Conservation (phyloP, 2,113 vertebrate genomes). For the Mus pahari region DNA sequence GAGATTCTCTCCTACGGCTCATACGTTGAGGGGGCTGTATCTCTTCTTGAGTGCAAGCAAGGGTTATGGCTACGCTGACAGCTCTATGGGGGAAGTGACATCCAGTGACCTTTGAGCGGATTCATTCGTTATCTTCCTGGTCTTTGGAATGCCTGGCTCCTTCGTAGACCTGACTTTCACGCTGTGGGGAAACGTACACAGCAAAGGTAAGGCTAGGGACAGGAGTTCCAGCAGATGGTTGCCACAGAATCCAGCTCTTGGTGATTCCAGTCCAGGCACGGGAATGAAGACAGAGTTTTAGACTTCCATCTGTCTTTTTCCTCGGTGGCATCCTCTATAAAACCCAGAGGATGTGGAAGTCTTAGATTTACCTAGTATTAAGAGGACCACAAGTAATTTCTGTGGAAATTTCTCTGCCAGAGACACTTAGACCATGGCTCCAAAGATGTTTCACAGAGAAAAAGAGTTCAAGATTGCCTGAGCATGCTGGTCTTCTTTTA, state of each 20-base stretch:
- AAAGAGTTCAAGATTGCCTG: background rate
- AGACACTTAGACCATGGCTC: background rate
- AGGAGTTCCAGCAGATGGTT: background rate
- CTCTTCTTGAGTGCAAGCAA: background rate
- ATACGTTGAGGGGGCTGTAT: too few relatives aligned
- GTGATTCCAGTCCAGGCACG: background rate
- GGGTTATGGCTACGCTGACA: background rate
- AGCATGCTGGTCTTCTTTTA: background rate
- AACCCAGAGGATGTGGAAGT: background rate
- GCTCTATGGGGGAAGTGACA: background rate
- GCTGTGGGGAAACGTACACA: background rate
- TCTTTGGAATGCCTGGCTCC: background rate
- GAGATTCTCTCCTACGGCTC: background rate
- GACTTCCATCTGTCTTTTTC: background rate
- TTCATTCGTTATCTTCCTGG: background rate
- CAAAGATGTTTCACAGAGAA: conserved; percentile 25
- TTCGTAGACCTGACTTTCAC: background rate
- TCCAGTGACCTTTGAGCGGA: background rate
- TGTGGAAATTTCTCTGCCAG: background rate
- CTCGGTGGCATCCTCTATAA: background rate
- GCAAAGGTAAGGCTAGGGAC: background rate
- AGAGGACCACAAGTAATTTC: background rate
- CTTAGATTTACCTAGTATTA: background rate
- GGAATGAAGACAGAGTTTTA: background rate
- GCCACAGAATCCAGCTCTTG: background rate